phyloP scores from a whole-genome alignment of 2,888 invertebrate species.

The Leptinotarsa haldemani region DNA sequence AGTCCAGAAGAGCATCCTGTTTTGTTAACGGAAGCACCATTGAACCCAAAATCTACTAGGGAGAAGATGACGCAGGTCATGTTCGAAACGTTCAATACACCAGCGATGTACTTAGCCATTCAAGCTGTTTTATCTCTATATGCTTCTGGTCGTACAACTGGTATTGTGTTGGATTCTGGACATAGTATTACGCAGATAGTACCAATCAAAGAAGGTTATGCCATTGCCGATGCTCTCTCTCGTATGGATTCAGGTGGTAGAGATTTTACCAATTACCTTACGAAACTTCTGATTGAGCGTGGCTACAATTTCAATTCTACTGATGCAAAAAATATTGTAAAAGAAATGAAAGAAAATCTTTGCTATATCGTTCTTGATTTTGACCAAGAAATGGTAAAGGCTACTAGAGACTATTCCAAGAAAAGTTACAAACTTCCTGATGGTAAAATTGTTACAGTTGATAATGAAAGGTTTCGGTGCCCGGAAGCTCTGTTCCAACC shows the following conservation, averaged over 20 bases:
- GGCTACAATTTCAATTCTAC: conserved; percentile 93
- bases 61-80: conserved; percentile 97
- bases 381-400: conserved; percentile 95
- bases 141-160: conserved; percentile 94
- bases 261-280: conserved; percentile 92
- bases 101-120: conserved; percentile 93
- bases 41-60: conserved; percentile 94
- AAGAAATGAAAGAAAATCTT: conserved; percentile 94
- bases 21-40: conserved; percentile 91
- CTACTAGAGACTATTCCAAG: conserved; percentile 89
- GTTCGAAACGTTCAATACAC: conserved; percentile 93
- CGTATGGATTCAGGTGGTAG: conserved; percentile 93
- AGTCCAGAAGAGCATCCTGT: conserved; percentile 96
- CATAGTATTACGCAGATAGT: conserved; percentile 95
- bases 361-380: conserved; percentile 95
- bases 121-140: conserved; percentile 93
- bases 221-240: conserved; percentile 96
- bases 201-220: conserved; percentile 95
- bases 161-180: conserved; percentile 91
- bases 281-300: conserved; percentile 93
- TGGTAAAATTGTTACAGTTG: conserved; percentile 90
- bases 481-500: conserved; percentile 92
- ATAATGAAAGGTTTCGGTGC: conserved; percentile 89
- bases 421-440: conserved; percentile 94
- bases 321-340: conserved; percentile 93